These are phyloP conservation scores for Hemistola chrysoprasaria DNA, from an alignment of 2,888 invertebrate species.

Conservation along the genomic window DNA sequence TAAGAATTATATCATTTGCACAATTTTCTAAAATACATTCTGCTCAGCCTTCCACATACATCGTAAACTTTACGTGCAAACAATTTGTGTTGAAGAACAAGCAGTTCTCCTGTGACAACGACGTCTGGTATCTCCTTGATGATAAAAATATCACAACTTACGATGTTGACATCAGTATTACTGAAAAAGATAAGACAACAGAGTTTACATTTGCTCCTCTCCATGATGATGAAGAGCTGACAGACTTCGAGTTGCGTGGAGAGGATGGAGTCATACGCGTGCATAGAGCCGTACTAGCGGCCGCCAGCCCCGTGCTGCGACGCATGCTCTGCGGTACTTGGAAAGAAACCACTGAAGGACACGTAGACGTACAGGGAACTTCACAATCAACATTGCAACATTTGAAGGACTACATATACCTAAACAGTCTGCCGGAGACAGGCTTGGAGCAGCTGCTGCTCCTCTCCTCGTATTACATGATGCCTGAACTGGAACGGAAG, in stretches of 20 bases:
- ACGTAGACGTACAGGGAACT: constrained; percentile 44
- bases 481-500: constrained; percentile 49
- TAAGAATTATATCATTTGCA: constrained; percentile 43
- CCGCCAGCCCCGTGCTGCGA: constrained; percentile 48
- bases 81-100: constrained; percentile 38
- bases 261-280: constrained; percentile 49
- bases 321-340: constrained; percentile 49
- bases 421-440: constrained; percentile 40
- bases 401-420: constrained; percentile 51
- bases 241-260: constrained; percentile 51
- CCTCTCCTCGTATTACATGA: constrained; percentile 49
- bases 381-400: constrained; percentile 43
- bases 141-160: constrained; percentile 38
- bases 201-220: constrained; percentile 40
- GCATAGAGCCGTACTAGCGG: constrained; percentile 49
- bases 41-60: constrained; percentile 43
- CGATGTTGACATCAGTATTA: constrained; percentile 37
- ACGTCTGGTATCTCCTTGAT: constrained; percentile 46
- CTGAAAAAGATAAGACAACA: constrained; percentile 35
- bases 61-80: constrained; percentile 37
- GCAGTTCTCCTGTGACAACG: constrained; percentile 44
- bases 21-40: constrained; percentile 38
- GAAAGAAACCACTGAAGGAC: constrained; percentile 47
- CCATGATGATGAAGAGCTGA: constrained; percentile 47
- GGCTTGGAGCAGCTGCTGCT: constrained; percentile 48